Base-by-base conservation (phyloP, 2,888 invertebrate genomes). In the Lacanobia wlatinum region DNA sequence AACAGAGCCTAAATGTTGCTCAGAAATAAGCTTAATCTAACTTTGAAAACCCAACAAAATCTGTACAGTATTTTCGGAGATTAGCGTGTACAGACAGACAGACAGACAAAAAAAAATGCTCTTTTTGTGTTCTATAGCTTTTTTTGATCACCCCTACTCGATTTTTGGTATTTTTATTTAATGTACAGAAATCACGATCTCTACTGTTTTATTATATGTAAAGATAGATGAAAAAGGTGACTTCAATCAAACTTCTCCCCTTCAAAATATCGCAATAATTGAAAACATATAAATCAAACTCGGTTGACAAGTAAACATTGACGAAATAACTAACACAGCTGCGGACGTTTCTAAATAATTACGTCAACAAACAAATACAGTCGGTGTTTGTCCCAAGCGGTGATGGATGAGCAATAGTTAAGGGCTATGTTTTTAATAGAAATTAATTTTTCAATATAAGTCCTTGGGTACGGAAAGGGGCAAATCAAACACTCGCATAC, bases 281-380 rank as follows among this genome's bases (percentile, higher is more conserved):
- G 70, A 72, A 76, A 71, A 71, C 71, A 53, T 55, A 80, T 80
- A 70, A 80, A 76, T 73, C 70, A 82, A 60, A 59, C 48, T 68
- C 74, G 18, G 43, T 65, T 67, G 73, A 69, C 76, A 81, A 73
- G 77, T 58, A 67, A 78, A 82, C 63, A 71, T 71, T 16, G 55
- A 43, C 59, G 48, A 52, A 80, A 78, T 73, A 78, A 69, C 82
- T 72, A 72, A 62, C 68, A 63, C 67, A 65, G 61, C 55, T 73
- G 73, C 58, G 65, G 60, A 70, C 50, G 52, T 74, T 73, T 73
- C 82, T 76, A 79, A 84, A 84, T 78, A 82, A 79, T 82, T 76
- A 71, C 68, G 12, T 56, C 56, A 28, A 73, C 56, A 28, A 73
- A 74, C 68, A 69, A 74, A 75, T 80, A 10, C 66, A 73, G 34